phyloP scores from a whole-genome alignment of 2,113 vertebrate species.

The Phalacrocorax aristotelis region DNA sequence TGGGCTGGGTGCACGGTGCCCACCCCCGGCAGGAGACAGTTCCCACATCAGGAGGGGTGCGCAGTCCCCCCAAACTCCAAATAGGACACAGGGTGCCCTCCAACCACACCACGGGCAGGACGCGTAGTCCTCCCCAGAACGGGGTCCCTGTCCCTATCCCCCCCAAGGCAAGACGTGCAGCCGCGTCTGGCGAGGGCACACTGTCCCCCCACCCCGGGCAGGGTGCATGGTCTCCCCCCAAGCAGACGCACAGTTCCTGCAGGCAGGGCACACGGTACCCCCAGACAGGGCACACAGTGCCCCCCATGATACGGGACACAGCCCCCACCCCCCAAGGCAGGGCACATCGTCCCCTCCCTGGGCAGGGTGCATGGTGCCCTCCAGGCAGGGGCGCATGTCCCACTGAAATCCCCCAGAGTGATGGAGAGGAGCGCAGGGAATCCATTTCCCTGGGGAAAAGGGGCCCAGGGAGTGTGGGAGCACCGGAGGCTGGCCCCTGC shows the following conservation, averaged over 20 bases:
- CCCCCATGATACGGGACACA: not conserved
- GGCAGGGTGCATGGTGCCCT: not conserved
- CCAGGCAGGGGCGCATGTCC: not conserved
- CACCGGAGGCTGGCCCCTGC: not conserved
- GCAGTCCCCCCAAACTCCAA: not conserved
- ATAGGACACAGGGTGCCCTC: not conserved
- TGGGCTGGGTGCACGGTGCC: not conserved
- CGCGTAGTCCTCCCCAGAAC: not conserved
- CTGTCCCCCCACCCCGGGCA: not conserved
- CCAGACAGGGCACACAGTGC: not conserved
- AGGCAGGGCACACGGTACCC: not conserved
- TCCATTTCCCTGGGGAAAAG: not conserved
- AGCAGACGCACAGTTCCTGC: not conserved
- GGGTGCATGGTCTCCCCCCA: too few relatives aligned
- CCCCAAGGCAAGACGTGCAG: not conserved
- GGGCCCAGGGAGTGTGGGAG: fast-evolving
- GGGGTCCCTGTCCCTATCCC: not conserved
- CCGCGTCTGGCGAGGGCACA: not conserved
- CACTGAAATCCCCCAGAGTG: fast-evolving
- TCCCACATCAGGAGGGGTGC: not conserved
- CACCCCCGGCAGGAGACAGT: too few relatives aligned
- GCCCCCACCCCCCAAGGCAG: not conserved
- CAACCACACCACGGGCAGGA: not conserved
- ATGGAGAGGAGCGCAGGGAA: not conserved
- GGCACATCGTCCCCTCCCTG: too few relatives aligned